These are phyloP conservation scores for Drosophila pullipes DNA, from an alignment of 2,888 invertebrate species.

Conservation along the genomic window DNA sequence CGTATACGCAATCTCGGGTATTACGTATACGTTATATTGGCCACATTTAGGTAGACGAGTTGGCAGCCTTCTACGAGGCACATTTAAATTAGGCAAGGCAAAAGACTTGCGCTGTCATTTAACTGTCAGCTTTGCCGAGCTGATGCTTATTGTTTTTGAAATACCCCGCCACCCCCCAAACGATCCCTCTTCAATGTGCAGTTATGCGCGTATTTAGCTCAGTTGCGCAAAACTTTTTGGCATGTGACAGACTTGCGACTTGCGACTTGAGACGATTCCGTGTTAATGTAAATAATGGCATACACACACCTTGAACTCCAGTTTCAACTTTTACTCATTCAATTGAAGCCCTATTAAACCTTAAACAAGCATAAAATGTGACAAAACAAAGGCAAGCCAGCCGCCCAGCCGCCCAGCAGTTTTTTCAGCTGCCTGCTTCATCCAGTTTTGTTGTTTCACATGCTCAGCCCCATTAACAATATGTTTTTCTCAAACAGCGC, in stretches of 20 bases:
- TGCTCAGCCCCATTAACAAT: constrained; percentile 78
- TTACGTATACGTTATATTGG: constrained; percentile 44
- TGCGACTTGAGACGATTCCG: constrained; percentile 29
- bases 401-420: neutral
- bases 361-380: constrained; percentile 39
- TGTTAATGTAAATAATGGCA: constrained; percentile 59
- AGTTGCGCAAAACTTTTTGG: constrained; percentile 46
- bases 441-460: constrained; percentile 74
- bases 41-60: constrained; percentile 19
- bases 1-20: constrained; percentile 34
- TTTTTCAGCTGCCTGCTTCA: constrained; percentile 18
- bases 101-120: constrained; percentile 62
- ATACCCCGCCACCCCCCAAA: neutral
- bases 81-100: constrained; percentile 44
- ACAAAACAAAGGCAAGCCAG: constrained; percentile 7
- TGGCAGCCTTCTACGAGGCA: constrained; percentile 17
- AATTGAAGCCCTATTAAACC: constrained; percentile 54
- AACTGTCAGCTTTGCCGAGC: constrained; percentile 62
- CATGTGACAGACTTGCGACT: constrained; percentile 49
- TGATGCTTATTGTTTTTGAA: constrained; percentile 65
- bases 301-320: constrained; percentile 43
- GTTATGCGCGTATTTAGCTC: constrained; percentile 47
- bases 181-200: constrained; percentile 2
- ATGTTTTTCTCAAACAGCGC: constrained; percentile 68
- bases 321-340: constrained; percentile 40